Evolutionary conservation across 2,888 invertebrate species (phyloP).

Genomic region (Orchestes rusci): DNA sequence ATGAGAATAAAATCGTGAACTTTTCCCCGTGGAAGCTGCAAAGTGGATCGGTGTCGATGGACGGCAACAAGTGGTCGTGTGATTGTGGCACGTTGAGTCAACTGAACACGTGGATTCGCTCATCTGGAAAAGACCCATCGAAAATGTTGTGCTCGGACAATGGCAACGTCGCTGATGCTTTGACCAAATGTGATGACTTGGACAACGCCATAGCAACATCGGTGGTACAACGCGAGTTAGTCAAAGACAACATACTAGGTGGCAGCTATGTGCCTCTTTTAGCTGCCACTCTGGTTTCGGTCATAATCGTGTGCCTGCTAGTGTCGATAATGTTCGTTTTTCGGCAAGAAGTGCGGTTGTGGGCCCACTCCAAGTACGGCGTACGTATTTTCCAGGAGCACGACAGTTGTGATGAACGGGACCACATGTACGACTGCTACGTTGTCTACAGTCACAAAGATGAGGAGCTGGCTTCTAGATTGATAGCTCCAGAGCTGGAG

Average conservation of each 20-base stretch:
- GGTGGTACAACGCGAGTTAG: slow-evolving; percentile 45
- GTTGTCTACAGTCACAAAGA: slow-evolving; percentile 79
- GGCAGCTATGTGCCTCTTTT: slow-evolving; percentile 69
- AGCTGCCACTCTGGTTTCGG: slow-evolving; percentile 61
- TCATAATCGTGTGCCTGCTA: slow-evolving; percentile 61
- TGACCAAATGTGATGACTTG: slow-evolving; percentile 56
- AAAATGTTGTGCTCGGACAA: slow-evolving; percentile 57
- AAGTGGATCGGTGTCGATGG: slow-evolving; percentile 56
- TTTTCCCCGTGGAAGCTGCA: slow-evolving; percentile 63
- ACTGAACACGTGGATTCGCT: slow-evolving; percentile 62
- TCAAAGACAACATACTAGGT: slow-evolving; percentile 58
- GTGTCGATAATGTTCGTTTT: slow-evolving; percentile 66
- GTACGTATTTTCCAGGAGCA: slow-evolving; percentile 61
- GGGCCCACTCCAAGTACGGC: slow-evolving; percentile 74
- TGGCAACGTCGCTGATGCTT: slow-evolving; percentile 47
- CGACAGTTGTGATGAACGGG: slow-evolving; percentile 38
- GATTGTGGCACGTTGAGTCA: slow-evolving; percentile 66
- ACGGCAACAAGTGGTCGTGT: slow-evolving; percentile 79
- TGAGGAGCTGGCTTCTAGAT: slow-evolving; percentile 63
- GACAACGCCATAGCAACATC: slow-evolving; percentile 59
- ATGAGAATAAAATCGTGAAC: slow-evolving; percentile 70
- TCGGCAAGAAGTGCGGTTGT: slow-evolving; percentile 68
- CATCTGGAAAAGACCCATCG: slow-evolving; percentile 59
- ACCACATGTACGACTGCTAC: slow-evolving; percentile 72
- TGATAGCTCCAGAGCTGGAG: slow-evolving; percentile 66